Base-by-base conservation (phyloP, 2,113 vertebrate species). In the Gulo gulo region DNA sequence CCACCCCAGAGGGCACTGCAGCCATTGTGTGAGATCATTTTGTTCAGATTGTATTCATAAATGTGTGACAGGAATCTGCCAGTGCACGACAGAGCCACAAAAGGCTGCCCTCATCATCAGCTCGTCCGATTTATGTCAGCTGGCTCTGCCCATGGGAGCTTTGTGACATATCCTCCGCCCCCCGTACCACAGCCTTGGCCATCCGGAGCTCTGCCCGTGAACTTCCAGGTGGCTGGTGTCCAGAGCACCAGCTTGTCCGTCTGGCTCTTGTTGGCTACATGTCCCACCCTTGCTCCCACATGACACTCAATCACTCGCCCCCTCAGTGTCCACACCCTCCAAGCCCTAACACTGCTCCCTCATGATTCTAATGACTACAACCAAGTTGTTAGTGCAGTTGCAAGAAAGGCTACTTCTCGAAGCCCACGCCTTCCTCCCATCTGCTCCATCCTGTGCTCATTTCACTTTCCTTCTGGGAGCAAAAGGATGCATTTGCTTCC, bases 81-180 rank as follows among this genome's bases (percentile, higher is more conserved):
- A 26, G 29, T 2, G 6, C 7, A 1, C 10, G 42, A 23, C 2
- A 78, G 76, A 81, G 26, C 65, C 45, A 34, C 36, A 14, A 8
- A 82, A 34, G 55, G 1, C 81, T 6, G 12, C 20, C 50, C 15
- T 59, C 15, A 15, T 57, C 63, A 10, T 39, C 5, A 5, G 23
- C 52, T 71, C n/a, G 2, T 24, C 16, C 0, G 9, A 18, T 36
- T 34, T 29, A 18, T 3, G 61, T 86, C 82, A 29, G 42, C 52
- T 39, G 50, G 34, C 94, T 88, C 65, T 94, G 81, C 18, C 73
- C 88, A 57, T 55, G 26, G 82, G 57, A 45, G 36, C 55, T 67
- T 34, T 10, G 9, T 47, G 73, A 36, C 31, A 47, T 0, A 23
- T 18, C 34, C 59, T 59, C 71, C 0, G 14, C 26, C 31, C 36